These are phyloP conservation scores for Drosophila borborema DNA, from an alignment of 2,888 invertebrate species.

Conservation along the genomic window DNA sequence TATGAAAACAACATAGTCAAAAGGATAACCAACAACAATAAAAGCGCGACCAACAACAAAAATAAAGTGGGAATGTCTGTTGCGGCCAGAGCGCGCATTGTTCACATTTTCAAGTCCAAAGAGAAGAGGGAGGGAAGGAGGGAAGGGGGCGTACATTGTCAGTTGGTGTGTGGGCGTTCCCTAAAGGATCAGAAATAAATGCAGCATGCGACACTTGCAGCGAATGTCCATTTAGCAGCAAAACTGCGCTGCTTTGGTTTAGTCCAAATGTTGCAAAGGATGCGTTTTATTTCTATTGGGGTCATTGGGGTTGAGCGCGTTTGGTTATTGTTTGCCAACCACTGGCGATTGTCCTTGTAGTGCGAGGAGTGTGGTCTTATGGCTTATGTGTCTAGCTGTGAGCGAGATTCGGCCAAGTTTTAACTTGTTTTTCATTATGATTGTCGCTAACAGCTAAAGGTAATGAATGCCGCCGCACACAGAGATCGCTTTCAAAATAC, in stretches of 20 bases:
- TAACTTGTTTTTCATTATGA: constrained; percentile 45
- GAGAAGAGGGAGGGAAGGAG: neutral
- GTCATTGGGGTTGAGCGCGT: constrained; percentile 70
- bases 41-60: constrained; percentile 49
- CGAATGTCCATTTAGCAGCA: constrained; percentile 65
- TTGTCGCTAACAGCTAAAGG: constrained; percentile 39
- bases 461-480: constrained; percentile 55
- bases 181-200: constrained; percentile 54
- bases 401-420: constrained; percentile 10
- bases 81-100: constrained; percentile 17
- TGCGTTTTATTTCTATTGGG: constrained; percentile 77
- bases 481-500: constrained; percentile 36
- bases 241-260: constrained; percentile 41
- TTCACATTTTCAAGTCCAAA: constrained; percentile 21
- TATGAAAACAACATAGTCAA: constrained; percentile 67
- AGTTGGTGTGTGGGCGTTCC: neutral
- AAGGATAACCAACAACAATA: constrained; percentile 71
- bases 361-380: neutral
- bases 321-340: constrained; percentile 61
- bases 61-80: neutral
- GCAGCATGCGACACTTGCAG: constrained; percentile 72
- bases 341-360: constrained; percentile 33
- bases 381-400: neutral
- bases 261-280: constrained; percentile 55
- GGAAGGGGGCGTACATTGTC: neutral